Conservation (phyloP, 2,113 vertebrate genomes). For the Pseudolaguvia tuberculata region DNA sequence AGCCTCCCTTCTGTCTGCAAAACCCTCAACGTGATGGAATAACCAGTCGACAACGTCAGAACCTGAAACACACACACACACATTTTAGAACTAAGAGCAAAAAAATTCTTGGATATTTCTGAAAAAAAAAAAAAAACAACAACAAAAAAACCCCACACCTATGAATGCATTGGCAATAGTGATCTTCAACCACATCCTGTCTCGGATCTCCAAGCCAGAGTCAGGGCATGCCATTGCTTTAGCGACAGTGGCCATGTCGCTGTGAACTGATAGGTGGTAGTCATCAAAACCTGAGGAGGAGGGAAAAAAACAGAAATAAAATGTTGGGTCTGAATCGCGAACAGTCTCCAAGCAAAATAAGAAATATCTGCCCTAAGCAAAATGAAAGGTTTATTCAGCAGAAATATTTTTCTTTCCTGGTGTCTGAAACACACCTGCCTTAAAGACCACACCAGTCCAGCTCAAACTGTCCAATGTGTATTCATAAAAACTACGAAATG, state of each 20-base stretch:
- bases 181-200: constrained; percentile 82
- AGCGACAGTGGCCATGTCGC: constrained; percentile 93
- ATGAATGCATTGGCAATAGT: constrained; percentile 73
- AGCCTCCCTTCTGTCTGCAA: constrained; percentile 90
- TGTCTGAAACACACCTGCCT: background rate
- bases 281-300: constrained; percentile 85
- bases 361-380: background rate
- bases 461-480: too few species aligned
- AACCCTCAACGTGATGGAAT: constrained; percentile 95
- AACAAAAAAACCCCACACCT: too few species aligned
- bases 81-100: background rate
- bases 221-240: constrained; percentile 98
- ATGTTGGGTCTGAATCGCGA: background rate
- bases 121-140: too few species aligned
- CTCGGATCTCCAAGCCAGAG: constrained; percentile 92
- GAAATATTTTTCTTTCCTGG: background rate
- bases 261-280: constrained; percentile 98
- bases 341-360: background rate
- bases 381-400: background rate
- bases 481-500: too few species aligned
- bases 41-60: constrained; percentile 99
- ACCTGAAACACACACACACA: constrained; percentile 63
- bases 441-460: background rate
- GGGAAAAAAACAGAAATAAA: background rate
- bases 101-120: background rate